Evolutionary conservation across 2,888 invertebrate species (phyloP).

Genomic region (Amphiduros pacificus): DNA sequence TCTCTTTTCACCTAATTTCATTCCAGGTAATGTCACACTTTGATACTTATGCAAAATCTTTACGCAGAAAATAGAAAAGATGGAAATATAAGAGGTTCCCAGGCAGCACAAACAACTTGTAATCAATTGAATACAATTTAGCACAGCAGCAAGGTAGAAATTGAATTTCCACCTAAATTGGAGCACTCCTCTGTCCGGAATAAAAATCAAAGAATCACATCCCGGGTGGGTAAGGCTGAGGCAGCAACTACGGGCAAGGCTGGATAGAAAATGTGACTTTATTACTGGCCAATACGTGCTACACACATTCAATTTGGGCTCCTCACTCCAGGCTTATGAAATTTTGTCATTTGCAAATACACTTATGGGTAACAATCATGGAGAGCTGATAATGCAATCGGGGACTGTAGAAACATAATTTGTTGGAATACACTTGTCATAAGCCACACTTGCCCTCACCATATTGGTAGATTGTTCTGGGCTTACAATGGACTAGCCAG

Average conservation of each 20-base stretch:
- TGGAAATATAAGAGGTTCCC: too few relatives aligned
- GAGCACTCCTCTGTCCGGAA: slow-evolving; percentile 1
- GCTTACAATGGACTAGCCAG: not conserved
- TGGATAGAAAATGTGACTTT: slow-evolving; percentile 1
- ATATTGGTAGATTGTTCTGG: too few relatives aligned
- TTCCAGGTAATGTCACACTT: too few relatives aligned
- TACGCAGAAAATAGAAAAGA: too few relatives aligned
- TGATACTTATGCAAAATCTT: too few relatives aligned
- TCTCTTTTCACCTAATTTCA: too few relatives aligned
- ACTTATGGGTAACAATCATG: slow-evolving; percentile 21
- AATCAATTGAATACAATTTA: slow-evolving; percentile 22
- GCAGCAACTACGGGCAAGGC: too few relatives aligned
- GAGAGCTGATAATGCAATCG: slow-evolving; percentile 8
- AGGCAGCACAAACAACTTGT: too few relatives aligned
- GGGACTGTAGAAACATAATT: not conserved
- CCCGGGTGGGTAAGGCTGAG: too few relatives aligned
- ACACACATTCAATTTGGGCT: slow-evolving; percentile 11
- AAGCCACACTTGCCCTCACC: not conserved
- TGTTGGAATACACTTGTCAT: not conserved
- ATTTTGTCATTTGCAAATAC: slow-evolving; percentile 19
- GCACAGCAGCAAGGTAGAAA: slow-evolving; percentile 5
- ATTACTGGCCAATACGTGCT: slow-evolving; percentile 10
- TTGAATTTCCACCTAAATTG: slow-evolving; percentile 18
- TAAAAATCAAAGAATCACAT: slow-evolving; percentile 13
- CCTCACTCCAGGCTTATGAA: slow-evolving; percentile 5